phyloP scores from a whole-genome alignment of 2,888 invertebrate species.

The Perithous albicinctus region DNA sequence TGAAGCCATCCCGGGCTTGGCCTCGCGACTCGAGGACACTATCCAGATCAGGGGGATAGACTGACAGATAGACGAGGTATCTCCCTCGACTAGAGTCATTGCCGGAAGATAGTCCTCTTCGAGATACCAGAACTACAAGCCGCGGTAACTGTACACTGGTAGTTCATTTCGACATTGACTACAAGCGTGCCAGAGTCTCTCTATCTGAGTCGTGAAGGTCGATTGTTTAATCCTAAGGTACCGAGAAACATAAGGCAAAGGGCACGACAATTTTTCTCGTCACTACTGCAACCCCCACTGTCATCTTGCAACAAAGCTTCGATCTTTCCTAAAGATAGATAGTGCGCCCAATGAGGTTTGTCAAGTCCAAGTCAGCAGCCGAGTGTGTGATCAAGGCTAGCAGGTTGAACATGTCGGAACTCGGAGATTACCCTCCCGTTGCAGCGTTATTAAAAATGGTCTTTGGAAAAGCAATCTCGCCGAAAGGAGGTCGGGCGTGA shows the following conservation, averaged over 20 bases:
- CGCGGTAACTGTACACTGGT: neutral
- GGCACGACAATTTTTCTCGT: constrained; percentile 33
- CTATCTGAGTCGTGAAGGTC: constrained; percentile 22
- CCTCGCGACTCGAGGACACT: constrained; percentile 55
- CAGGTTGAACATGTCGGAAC: constrained; percentile 53
- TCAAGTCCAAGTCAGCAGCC: constrained; percentile 4
- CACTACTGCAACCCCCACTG: constrained; percentile 26
- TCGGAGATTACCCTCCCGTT: constrained; percentile 71
- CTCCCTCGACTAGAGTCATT: constrained; percentile 41
- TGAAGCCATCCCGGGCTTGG: constrained; percentile 71
- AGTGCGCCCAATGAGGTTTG: constrained; percentile 3
- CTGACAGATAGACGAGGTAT: constrained; percentile 54
- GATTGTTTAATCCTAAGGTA: constrained; percentile 22
- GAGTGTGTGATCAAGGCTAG: constrained; percentile 47
- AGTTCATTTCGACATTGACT: constrained; percentile 12
- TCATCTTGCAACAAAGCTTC: neutral
- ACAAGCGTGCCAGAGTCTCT: neutral
- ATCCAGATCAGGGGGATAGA: constrained; percentile 28
- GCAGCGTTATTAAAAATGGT: constrained; percentile 78
- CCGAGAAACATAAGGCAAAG: constrained; percentile 7
- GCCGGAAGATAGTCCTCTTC: constrained; percentile 33
- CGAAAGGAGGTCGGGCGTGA: constrained; percentile 62
- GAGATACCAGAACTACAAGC: constrained; percentile 19
- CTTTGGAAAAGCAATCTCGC: constrained; percentile 79
- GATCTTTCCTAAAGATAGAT: constrained; percentile 11